Base-by-base conservation (phyloP, 2,888 invertebrate genomes). In the Acanthoscelides obtectus region DNA sequence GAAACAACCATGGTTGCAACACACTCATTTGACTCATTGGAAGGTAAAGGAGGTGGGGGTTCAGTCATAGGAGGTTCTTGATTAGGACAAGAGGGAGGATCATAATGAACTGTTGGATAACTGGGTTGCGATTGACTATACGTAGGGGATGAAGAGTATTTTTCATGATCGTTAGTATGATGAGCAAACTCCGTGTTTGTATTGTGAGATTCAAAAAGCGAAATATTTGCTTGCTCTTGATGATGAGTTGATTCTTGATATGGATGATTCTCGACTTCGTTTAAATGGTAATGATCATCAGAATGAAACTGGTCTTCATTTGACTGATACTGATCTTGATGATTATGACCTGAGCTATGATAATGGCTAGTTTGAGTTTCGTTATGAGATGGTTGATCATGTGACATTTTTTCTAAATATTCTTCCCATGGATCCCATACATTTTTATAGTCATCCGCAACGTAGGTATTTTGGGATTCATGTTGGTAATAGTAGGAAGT, bases 341-440 rank as follows among this genome's bases (percentile, higher is more conserved):
- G 3, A 17, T 45, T 45, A 3, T 45, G 45, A 45, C 17, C 45
- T 45, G 45, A 45, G 17, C 45, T 45, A 45, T 6, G 8, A 12
- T 45, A 3, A 12, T 45, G 45, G 45, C 45, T 45, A 45, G 45
- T 12, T 45, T 45, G 6, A 45, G 45, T 12, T 45, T 45, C 45
- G 17, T 45, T 6, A 45, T 45, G 45, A 45, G 45, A 45, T 45
- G 45, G 17, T 12, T 3, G 45, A 12, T 45, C 17, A 12, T 45
- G 1, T 45, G 45, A 4, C 17, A 45, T 4, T 45, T 45, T 45
- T 45, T 45, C 45, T 1, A 45, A 87, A 83, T 91, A 92, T 80
- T 89, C 87, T 79, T 92, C 90, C 94, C 94, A 94, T 71, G 94
- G 94, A 87, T 94, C 94, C 85, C 85, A 86, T 79, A 88, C 87